Percentiles rank a stretch among this genome's conserved stretches.
Evolutionary conservation across 2,797 vertebrate species (phyloP).

Genomic region (Aldrovandia affinis): DNA sequence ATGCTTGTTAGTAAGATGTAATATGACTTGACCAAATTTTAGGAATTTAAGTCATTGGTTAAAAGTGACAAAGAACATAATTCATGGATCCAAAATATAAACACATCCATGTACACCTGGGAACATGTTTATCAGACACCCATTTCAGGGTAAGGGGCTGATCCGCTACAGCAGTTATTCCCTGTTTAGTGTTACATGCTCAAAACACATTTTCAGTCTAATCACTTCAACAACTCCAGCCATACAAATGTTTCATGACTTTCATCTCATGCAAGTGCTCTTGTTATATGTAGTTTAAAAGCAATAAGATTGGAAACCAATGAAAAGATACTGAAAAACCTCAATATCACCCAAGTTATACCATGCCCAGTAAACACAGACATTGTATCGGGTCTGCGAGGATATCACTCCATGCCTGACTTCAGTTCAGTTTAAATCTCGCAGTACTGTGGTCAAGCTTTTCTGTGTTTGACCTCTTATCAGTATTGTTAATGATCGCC

Average conservation of each 20-base stretch:
- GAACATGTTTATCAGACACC: neutral
- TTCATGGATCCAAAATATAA: neutral
- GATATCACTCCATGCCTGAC: neutral
- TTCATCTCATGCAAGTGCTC: neutral
- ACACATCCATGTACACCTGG: neutral
- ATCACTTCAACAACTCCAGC: neutral
- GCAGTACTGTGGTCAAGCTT: neutral
- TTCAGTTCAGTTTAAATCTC: neutral
- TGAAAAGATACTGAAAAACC: neutral
- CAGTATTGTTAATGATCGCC: neutral
- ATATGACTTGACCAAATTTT: no score
- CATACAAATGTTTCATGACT: neutral
- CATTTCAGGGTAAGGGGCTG: neutral
- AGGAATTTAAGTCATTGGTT: no score
- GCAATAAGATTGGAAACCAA: neutral
- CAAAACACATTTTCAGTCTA: neutral
- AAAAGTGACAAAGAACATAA: neutral
- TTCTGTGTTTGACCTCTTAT: neutral
- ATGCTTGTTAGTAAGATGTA: neutral
- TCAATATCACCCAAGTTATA: neutral
- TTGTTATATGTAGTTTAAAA: neutral
- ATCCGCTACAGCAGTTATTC: neutral
- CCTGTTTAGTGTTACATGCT: neutral
- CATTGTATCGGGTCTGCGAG: neutral
- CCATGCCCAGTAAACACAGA: neutral